Percentiles rank a stretch among this genome's conserved stretches.
Conservation (phyloP, 2,888 invertebrate genomes). For the Tineola bisselliella region DNA sequence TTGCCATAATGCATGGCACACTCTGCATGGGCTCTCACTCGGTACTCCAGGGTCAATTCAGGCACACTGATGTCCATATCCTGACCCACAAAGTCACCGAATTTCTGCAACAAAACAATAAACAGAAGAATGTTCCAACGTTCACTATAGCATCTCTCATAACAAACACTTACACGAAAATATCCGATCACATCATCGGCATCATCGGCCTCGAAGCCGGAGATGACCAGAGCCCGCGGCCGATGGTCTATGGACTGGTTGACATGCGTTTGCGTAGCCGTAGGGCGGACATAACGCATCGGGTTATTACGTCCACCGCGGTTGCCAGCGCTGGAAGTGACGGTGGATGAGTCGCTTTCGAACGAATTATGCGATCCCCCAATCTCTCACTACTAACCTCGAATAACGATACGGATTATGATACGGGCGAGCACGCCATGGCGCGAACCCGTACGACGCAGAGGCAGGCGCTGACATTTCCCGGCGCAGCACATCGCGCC, state of each 20-base stretch:
- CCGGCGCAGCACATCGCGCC: slow-evolving; percentile 76
- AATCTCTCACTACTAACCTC: too few relatives aligned
- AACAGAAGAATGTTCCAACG: too few relatives aligned
- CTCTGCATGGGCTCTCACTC: slow-evolving; percentile 81
- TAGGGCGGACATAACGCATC: slow-evolving; percentile 31
- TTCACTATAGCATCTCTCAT: too few relatives aligned
- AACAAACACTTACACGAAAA: slow-evolving; percentile 85
- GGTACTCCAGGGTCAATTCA: slow-evolving; percentile 78
- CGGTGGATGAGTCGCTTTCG: too few relatives aligned
- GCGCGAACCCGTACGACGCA: background rate
- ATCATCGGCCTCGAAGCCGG: slow-evolving; percentile 87
- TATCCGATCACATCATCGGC: slow-evolving; percentile 82
- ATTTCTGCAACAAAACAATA: slow-evolving; percentile 73
- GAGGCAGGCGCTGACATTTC: slow-evolving; percentile 38
- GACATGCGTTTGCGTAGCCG: slow-evolving; percentile 32
- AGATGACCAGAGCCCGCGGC: slow-evolving; percentile 85
- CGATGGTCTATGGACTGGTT: slow-evolving; percentile 81
- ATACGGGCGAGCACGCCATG: background rate
- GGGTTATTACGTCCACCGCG: slow-evolving; percentile 16
- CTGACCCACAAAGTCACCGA: slow-evolving; percentile 87
- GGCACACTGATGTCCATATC: slow-evolving; percentile 72
- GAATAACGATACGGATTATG: background rate
- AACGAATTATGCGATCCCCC: too few relatives aligned
- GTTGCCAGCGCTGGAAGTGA: background rate
- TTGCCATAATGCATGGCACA: slow-evolving; percentile 79